These are phyloP conservation scores for Acanthochromis polyacanthus DNA, from an alignment of 2,113 vertebrate species.

Conservation along the genomic window DNA sequence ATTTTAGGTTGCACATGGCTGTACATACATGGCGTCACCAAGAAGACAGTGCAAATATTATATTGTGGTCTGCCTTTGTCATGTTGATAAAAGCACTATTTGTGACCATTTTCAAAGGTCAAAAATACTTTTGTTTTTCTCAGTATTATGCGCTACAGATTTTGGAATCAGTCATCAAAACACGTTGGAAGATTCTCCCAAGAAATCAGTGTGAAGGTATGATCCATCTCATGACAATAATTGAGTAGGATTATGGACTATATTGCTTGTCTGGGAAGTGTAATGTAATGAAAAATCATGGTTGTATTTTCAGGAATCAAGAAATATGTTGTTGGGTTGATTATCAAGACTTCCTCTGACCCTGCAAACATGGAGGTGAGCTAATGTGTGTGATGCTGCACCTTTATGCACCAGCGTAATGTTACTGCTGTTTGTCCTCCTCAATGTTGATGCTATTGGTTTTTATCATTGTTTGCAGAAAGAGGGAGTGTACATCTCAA, in stretches of 20 bases:
- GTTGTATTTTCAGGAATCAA: conserved; percentile 89
- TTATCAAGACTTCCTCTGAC: conserved; percentile 98
- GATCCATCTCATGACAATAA: background rate
- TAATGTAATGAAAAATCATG: background rate
- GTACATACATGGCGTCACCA: no score
- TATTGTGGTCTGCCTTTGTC: no score
- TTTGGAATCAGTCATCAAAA: conserved; percentile 98
- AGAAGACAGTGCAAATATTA: no score
- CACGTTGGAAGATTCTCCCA: conserved; percentile 98
- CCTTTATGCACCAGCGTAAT: background rate
- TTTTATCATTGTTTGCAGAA: conserved; percentile 83
- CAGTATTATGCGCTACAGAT: conserved; percentile 99
- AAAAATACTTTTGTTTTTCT: conserved; percentile 62
- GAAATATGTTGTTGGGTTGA: conserved; percentile 97
- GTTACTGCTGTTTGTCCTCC: no score
- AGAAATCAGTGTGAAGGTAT: conserved; percentile 97
- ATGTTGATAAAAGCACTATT: background rate
- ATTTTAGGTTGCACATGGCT: no score
- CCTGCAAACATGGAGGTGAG: conserved; percentile 93
- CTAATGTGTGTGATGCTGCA: accelerated
- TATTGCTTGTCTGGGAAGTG: no score
- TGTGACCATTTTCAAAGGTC: background rate
- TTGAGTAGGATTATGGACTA: background rate
- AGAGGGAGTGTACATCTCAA: conserved; percentile 96
- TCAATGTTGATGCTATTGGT: background rate